Evolutionary conservation across 2,113 vertebrate species (phyloP).

Genomic region (Zosterops lateralis): DNA sequence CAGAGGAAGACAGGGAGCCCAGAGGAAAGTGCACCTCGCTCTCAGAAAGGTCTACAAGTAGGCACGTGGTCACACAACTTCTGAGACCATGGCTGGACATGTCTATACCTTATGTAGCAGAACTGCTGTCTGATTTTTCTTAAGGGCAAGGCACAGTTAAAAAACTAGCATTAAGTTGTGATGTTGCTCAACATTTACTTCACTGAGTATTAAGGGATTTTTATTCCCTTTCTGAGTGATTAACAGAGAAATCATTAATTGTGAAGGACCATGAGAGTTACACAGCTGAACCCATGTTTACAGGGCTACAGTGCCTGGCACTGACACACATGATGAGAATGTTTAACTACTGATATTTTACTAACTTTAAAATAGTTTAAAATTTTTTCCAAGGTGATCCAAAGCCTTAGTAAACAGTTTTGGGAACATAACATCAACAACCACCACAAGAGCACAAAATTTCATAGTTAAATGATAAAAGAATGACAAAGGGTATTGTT

Average conservation of each 20-base stretch:
- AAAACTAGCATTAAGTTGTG: neutral
- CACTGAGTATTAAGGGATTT: neutral
- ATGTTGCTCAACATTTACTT: neutral
- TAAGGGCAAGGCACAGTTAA: neutral
- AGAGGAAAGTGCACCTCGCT: neutral
- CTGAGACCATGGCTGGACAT: neutral
- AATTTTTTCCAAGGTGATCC: neutral
- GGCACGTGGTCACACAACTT: fast-evolving
- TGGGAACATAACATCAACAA: neutral
- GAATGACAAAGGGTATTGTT: neutral
- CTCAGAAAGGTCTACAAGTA: neutral
- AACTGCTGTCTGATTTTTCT: neutral
- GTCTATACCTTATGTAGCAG: neutral
- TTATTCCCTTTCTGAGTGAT: neutral
- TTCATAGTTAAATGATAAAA: neutral
- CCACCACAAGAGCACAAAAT: fast-evolving
- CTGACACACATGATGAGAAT: neutral
- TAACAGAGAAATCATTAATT: neutral
- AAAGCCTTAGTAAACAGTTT: neutral
- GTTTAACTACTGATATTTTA: neutral
- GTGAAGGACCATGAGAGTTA: neutral
- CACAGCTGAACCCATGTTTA: neutral
- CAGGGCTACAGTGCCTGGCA: neutral
- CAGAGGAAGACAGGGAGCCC: neutral
- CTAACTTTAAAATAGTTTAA: neutral